These are phyloP conservation scores for Kuschelorhynchus macadamiae DNA, from an alignment of 2,888 invertebrate genomes.

Conservation along the genomic window DNA sequence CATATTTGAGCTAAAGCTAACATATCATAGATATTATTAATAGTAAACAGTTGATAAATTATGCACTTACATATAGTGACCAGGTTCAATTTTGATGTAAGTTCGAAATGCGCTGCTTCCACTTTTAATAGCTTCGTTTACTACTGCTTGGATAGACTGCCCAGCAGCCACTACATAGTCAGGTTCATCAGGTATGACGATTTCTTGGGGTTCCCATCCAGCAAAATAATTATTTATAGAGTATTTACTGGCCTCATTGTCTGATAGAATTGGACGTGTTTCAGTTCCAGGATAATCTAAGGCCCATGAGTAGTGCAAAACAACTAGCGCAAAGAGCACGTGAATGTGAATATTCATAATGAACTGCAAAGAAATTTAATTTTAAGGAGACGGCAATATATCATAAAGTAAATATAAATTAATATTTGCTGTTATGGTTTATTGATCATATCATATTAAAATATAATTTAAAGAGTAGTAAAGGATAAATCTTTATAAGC, in stretches of 20 bases:
- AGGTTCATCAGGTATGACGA: conserved; percentile 25
- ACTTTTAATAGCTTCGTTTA: conserved; percentile 28
- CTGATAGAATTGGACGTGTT: conserved; percentile 35
- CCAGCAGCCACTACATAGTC: conserved; percentile 30
- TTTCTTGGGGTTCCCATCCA: conserved; percentile 39
- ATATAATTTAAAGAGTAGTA: no score
- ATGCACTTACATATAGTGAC: conserved; percentile 39
- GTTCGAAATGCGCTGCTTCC: conserved; percentile 16
- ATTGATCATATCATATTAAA: no score
- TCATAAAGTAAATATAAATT: no score
- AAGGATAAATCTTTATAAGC: no score
- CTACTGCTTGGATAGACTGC: conserved; percentile 38
- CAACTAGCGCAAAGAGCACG: not conserved
- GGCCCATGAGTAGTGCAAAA: no score
- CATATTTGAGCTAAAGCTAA: no score
- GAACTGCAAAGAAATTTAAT: no score
- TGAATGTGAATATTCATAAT: not conserved
- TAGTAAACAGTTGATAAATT: no score
- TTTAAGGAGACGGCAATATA: no score
- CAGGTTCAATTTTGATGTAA: conserved; percentile 36
- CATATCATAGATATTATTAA: no score
- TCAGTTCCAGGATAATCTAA: conserved; percentile 30
- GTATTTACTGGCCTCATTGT: conserved; percentile 20
- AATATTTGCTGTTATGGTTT: no score
- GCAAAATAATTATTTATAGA: conserved; percentile 27